Base-by-base conservation (phyloP, 2,888 invertebrate genomes). In the Protodeltote pygarga region DNA sequence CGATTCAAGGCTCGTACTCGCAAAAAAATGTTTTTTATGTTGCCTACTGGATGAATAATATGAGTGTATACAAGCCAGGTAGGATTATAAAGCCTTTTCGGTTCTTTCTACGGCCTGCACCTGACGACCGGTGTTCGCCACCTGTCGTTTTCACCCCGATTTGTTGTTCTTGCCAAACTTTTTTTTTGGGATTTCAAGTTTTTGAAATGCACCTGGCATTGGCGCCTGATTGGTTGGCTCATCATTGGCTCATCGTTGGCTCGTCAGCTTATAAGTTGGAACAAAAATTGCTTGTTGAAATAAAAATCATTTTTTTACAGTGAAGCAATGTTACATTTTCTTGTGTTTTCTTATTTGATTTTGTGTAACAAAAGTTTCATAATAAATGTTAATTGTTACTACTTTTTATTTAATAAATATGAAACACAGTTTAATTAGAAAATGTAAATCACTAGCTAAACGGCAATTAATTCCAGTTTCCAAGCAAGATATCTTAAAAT, bases 121-220 rank as follows among this genome's bases (percentile, higher is more conserved):
- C 83, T 82, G 82, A 73, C 77, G 64, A 37, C 47, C 34, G 58
- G 17, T 55, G 66, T 44, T 51, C 34, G 38, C 71, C 81, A 79
- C 78, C 80, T 81, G 81, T 69, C 79, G 66, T 45, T 55, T 52
- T 37, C 53, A 57, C 51, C 59, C 48, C 31, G 23, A 37, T 55
- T 52, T 32, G 40, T 29, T 33, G 21, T 14, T 31, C 45, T 53
- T 51, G 44, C 58, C 57, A n/a, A n/a, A n/a, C n/a, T n/a, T n/a
- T n/a, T n/a, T n/a, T 53, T 59, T 50, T 17, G 44, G 19, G 15
- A 14, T 13, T 14, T 37, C 34, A 13, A 34, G 40, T 46, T 24
- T 25, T 13, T 24, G n/a, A 40, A 25, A 20, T 9, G 24, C 67
- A 65, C 47, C 62, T 67, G 59, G 25, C 48, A 34, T 4, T 24